Evolutionary conservation across 53 echinoderm and acorn worm species (phyloP).

Genomic region (Paracentrotus lividus): DNA sequence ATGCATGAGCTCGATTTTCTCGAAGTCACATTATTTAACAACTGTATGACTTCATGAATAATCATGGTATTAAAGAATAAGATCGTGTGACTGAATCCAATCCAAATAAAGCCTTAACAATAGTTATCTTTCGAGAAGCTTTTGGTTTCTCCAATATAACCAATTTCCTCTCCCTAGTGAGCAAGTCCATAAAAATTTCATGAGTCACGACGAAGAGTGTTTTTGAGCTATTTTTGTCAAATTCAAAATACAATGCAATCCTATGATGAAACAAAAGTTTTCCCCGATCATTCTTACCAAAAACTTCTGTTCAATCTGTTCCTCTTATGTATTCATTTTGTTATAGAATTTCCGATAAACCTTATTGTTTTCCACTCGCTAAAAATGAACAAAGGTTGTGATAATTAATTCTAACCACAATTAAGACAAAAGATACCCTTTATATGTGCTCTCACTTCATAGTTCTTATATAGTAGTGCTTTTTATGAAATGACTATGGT

Average conservation of each 20-base stretch:
- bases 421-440: too few species aligned
- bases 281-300: too few species aligned
- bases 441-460: too few species aligned
- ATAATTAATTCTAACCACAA: too few species aligned
- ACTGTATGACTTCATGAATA: conserved; percentile 15
- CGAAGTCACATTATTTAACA: not conserved
- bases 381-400: too few species aligned
- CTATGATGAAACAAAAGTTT: not conserved
- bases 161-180: conserved; percentile 21
- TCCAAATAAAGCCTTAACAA: conserved; percentile 24
- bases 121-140: not conserved
- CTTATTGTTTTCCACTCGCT: too few species aligned
- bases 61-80: not conserved
- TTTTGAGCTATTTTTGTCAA: conserved; percentile 19
- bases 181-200: not conserved
- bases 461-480: too few species aligned
- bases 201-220: not conserved
- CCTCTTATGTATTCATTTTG: too few species aligned
- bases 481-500: too few species aligned
- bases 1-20: not conserved
- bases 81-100: not conserved
- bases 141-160: conserved; percentile 20
- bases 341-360: too few species aligned
- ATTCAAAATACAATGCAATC: not conserved
- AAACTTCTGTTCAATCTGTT: too few species aligned